Conservation (phyloP, 1,140 invertebrate genomes). For the Zaprionus camerounensis region DNA sequence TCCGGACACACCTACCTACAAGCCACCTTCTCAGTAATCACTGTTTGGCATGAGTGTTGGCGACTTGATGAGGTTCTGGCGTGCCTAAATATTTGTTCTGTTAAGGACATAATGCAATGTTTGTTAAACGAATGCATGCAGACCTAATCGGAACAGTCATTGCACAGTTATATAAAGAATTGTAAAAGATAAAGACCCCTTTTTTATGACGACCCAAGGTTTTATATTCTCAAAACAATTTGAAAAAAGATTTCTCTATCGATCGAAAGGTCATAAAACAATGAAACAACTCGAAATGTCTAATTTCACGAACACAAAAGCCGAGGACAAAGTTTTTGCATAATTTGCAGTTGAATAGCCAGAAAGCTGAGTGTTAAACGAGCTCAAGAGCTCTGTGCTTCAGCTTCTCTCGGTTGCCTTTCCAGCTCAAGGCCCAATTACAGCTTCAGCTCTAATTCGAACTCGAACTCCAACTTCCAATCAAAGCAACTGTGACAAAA, state of each 20-base stretch:
- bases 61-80: conserved; percentile 53
- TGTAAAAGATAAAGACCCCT: not conserved
- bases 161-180: not conserved
- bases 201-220: not conserved
- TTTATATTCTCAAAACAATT: conserved; percentile 13
- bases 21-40: conserved; percentile 36
- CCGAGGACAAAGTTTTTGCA: conserved; percentile 57
- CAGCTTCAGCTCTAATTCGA: not conserved
- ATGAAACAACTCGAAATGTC: conserved; percentile 13
- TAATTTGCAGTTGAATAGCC: conserved; percentile 68
- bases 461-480: conserved; percentile 12
- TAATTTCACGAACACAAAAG: conserved; percentile 51
- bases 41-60: conserved; percentile 50
- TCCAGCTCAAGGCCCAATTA: conserved; percentile 1
- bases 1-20: not conserved
- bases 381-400: conserved; percentile 13
- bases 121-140: conserved; percentile 2
- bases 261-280: conserved; percentile 22
- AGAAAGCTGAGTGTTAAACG: conserved; percentile 43
- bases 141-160: not conserved
- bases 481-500: conserved; percentile 41
- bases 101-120: conserved; percentile 28
- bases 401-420: not conserved
- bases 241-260: not conserved
- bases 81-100: conserved; percentile 57